Conservation (phyloP, 2,888 invertebrate species). For the Trypoxylon attenuatum region DNA sequence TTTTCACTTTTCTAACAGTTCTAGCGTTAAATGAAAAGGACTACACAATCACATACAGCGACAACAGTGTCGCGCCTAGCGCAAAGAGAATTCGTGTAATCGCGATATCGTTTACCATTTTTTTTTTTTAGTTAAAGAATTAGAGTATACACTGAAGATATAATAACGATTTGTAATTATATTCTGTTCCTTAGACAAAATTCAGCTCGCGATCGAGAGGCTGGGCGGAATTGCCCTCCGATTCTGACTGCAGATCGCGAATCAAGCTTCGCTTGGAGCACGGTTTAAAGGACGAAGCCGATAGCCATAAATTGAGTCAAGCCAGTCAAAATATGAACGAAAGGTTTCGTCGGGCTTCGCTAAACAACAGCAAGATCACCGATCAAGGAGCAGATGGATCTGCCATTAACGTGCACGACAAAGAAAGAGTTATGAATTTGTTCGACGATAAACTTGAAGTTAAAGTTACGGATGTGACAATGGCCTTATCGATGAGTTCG, state of each 20-base stretch:
- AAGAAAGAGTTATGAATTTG: constrained; percentile 73
- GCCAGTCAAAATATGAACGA: constrained; percentile 56
- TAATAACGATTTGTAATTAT: constrained; percentile 8
- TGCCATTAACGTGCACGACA: constrained; percentile 73
- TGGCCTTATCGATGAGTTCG: constrained; percentile 87
- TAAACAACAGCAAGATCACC: constrained; percentile 41
- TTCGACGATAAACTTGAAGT: constrained; percentile 79
- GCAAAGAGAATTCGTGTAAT: too few species aligned
- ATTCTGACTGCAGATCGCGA: constrained; percentile 76
- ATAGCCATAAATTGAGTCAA: constrained; percentile 59
- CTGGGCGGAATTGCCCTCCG: constrained; percentile 82
- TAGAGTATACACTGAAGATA: too few species aligned
- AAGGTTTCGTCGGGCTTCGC: constrained; percentile 54
- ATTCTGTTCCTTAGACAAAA: constrained; percentile 79
- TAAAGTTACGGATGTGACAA: constrained; percentile 79
- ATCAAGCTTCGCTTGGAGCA: constrained; percentile 81
- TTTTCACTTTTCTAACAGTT: too few species aligned
- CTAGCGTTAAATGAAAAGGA: too few species aligned
- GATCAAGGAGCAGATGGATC: constrained; percentile 68
- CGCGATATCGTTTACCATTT: too few species aligned
- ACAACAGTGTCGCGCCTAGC: too few species aligned
- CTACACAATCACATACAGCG: too few species aligned
- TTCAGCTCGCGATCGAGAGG: constrained; percentile 88
- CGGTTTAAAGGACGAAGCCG: constrained; percentile 72
- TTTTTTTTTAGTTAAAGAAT: too few species aligned